phyloP scores from a whole-genome alignment of 2,113 vertebrate genomes.

The Pao palembangensis region DNA sequence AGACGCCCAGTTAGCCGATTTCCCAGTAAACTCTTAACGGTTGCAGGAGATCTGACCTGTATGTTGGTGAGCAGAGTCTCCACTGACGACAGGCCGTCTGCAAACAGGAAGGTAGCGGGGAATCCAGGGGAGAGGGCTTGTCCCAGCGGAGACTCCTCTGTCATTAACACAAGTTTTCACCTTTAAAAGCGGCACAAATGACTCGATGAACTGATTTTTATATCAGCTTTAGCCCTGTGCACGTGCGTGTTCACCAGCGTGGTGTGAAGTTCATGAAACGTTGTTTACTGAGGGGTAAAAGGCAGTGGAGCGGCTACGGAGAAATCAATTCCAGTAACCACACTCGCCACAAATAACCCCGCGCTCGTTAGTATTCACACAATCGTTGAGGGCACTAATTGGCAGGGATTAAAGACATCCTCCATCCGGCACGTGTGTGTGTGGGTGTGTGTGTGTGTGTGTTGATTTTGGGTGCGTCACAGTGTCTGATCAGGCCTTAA shows the following conservation, averaged over 20 bases:
- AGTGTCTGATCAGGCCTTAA: slow-evolving; percentile 68
- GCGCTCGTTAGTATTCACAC: slow-evolving; percentile 62
- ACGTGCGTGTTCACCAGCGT: neutral
- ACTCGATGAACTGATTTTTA: neutral
- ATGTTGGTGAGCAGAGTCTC: slow-evolving; percentile 96
- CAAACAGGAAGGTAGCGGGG: slow-evolving; percentile 87
- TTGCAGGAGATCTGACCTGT: slow-evolving; percentile 77
- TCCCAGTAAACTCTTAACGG: neutral
- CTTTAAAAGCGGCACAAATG: neutral
- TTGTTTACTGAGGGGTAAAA: slow-evolving; percentile 57
- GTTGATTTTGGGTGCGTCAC: slow-evolving; percentile 59
- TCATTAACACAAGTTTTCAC: slow-evolving; percentile 33
- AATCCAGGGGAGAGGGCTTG: slow-evolving; percentile 85
- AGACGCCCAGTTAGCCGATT: neutral
- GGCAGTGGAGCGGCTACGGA: slow-evolving; percentile 42
- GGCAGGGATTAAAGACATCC: slow-evolving; percentile 70
- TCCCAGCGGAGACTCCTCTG: slow-evolving; percentile 76
- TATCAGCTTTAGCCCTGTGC: neutral
- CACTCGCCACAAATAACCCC: slow-evolving; percentile 30
- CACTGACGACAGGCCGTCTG: slow-evolving; percentile 90
- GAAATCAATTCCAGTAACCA: slow-evolving; percentile 59
- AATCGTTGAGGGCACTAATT: slow-evolving; percentile 60
- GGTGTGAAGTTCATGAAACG: slow-evolving; percentile 36
- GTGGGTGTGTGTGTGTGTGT: slow-evolving; percentile 25
- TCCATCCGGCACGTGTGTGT: slow-evolving; percentile 39